A percentile compares a stretch with the other conserved stretches of the same genome.
Evolutionary conservation across 2,888 invertebrate genomes (phyloP).

Genomic region (Microplitis manilae): DNA sequence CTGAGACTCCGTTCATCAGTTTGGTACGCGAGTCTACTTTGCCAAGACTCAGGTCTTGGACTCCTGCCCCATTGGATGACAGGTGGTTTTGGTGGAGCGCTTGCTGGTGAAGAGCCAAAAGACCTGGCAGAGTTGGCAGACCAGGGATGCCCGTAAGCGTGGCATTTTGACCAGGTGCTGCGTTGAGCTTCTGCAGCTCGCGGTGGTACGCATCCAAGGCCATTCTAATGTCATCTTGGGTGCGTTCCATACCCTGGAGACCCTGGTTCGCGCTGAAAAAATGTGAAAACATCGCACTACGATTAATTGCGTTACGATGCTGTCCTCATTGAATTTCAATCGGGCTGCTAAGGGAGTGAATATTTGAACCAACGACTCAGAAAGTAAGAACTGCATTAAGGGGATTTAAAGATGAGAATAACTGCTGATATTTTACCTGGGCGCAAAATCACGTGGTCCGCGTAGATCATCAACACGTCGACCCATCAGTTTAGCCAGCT

Average conservation of each 20-base stretch:
- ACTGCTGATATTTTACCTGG: slow-evolving; percentile 76
- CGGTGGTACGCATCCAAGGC: slow-evolving; percentile 94
- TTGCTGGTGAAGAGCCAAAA: slow-evolving; percentile 86
- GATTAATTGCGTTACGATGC: slow-evolving; percentile 70
- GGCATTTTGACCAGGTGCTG: slow-evolving; percentile 70
- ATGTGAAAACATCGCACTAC: slow-evolving; percentile 83
- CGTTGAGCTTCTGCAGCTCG: slow-evolving; percentile 91
- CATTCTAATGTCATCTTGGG: slow-evolving; percentile 91
- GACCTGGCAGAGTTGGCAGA: slow-evolving; percentile 76
- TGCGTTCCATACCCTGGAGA: slow-evolving; percentile 70
- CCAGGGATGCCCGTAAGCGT: slow-evolving; percentile 75
- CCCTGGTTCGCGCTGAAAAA: slow-evolving; percentile 82
- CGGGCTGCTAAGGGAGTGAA: slow-evolving; percentile 26
- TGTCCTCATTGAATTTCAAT: slow-evolving; percentile 70
- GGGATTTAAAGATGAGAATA: not conserved
- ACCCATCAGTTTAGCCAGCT: slow-evolving; percentile 93
- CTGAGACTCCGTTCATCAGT: slow-evolving; percentile 78
- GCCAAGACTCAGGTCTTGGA: slow-evolving; percentile 89
- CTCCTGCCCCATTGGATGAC: slow-evolving; percentile 72
- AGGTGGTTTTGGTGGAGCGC: slow-evolving; percentile 73
- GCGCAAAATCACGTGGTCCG: slow-evolving; percentile 81
- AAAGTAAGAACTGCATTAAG: not conserved
- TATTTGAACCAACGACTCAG: not conserved
- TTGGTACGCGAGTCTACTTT: slow-evolving; percentile 75
- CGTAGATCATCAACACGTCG: slow-evolving; percentile 82